Evolutionary conservation across 1,140 invertebrate genomes (phyloP).

Genomic region (Battus philenor): DNA sequence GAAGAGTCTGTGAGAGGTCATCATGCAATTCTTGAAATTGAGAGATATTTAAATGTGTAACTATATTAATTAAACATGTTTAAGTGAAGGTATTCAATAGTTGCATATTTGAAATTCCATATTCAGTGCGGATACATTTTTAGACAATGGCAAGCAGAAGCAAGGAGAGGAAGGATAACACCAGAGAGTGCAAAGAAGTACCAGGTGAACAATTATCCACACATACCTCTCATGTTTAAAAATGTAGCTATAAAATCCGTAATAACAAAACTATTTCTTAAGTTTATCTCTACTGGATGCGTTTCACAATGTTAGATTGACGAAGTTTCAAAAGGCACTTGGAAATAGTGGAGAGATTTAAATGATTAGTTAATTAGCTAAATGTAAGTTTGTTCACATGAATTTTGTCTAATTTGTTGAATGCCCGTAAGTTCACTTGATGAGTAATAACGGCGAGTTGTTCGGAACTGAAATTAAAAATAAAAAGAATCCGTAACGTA

Average conservation of each 20-base stretch:
- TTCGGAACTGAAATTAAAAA: conserved; percentile 80
- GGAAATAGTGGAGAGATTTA: conserved; percentile 33
- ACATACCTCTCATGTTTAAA: conserved; percentile 16
- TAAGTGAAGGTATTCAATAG: too few relatives aligned
- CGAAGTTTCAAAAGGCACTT: conserved; percentile 50
- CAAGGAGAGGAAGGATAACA: conserved; percentile 18
- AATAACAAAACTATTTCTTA: too few relatives aligned
- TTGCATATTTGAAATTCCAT: not conserved
- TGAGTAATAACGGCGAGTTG: conserved; percentile 82
- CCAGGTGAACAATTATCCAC: conserved; percentile 15
- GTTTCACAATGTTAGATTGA: conserved; percentile 19
- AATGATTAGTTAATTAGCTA: conserved; percentile 64
- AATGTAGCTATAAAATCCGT: not conserved
- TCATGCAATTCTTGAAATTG: too few relatives aligned
- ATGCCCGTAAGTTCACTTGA: conserved; percentile 79
- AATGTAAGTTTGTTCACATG: conserved; percentile 87
- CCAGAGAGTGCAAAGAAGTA: conserved; percentile 26
- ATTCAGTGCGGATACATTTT: conserved; percentile 20
- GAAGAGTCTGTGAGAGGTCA: too few relatives aligned
- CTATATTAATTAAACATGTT: too few relatives aligned
- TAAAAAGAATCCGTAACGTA: conserved; percentile 33
- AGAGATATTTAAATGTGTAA: too few relatives aligned
- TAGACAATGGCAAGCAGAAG: not conserved
- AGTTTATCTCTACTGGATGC: too few relatives aligned
- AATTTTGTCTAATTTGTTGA: conserved; percentile 82